Percentiles rank a stretch among this genome's conserved stretches.
phyloP scores from a whole-genome alignment of 2,113 vertebrate genomes.

The Ramphastos sulfuratus region DNA sequence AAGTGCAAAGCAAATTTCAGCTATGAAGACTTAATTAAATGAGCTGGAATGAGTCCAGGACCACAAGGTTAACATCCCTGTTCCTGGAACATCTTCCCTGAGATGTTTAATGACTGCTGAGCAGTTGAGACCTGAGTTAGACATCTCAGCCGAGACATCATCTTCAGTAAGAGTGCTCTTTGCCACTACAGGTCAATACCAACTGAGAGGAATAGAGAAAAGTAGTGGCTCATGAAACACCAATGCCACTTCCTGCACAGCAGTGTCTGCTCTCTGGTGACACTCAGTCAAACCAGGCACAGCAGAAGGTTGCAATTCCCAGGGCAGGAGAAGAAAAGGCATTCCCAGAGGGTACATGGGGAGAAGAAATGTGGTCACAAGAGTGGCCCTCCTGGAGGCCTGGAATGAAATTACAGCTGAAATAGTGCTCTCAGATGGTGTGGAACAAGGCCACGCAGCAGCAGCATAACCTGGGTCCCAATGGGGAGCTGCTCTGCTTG shows the following conservation, averaged over 20 bases:
- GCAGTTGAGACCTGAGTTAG: neutral
- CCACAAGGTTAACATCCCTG: conserved; percentile 35
- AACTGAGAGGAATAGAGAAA: neutral
- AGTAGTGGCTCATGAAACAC: neutral
- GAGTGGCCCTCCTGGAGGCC: neutral
- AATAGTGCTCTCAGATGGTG: neutral
- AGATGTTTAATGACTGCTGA: conserved; percentile 55
- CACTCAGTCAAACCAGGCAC: neutral
- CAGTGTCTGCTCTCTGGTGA: neutral
- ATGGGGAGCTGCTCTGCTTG: neutral
- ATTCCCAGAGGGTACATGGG: rapidly evolving
- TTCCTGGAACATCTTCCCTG: conserved; percentile 51
- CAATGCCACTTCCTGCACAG: neutral
- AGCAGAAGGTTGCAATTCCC: neutral
- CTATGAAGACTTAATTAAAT: conserved; percentile 37
- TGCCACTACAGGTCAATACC: conserved; percentile 12
- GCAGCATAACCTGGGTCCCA: rapidly evolving
- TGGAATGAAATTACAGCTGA: neutral
- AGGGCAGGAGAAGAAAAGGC: neutral
- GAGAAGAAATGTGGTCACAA: neutral
- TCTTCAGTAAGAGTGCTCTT: neutral
- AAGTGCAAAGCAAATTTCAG: conserved; percentile 57
- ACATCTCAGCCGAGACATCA: conserved; percentile 2
- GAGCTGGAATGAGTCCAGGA: conserved; percentile 44
- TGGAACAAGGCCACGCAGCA: neutral